A percentile compares a stretch with the other conserved stretches of the same genome.
Conservation (phyloP, 1,140 invertebrate genomes). For the Trichomalopsis sarcophagae region DNA sequence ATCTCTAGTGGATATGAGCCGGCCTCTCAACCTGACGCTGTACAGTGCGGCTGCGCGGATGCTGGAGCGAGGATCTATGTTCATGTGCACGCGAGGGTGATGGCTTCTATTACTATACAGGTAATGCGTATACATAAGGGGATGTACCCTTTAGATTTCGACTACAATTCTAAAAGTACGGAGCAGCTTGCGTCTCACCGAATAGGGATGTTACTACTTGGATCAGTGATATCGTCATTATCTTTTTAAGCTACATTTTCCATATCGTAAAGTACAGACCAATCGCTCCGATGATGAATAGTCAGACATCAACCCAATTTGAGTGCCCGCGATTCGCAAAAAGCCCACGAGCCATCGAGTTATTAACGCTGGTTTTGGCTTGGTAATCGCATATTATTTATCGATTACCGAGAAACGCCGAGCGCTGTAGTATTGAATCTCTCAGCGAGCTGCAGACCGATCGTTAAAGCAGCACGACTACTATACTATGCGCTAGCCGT, state of each 20-base stretch:
- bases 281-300: constrained; percentile 13
- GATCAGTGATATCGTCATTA: background rate
- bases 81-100: background rate
- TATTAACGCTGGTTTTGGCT: constrained; percentile 30
- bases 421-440: background rate
- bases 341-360: constrained; percentile 8
- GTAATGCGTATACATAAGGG: background rate
- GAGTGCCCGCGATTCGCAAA: background rate
- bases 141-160: background rate
- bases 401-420: constrained; percentile 8
- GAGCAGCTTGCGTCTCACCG: background rate
- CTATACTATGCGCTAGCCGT: background rate
- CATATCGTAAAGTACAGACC: too few species aligned
- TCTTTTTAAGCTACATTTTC: too few species aligned
- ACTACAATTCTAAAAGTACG: too few species aligned
- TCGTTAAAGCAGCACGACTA: constrained; percentile 12
- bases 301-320: background rate
- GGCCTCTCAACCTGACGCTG: background rate
- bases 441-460: background rate
- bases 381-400: constrained; percentile 39
- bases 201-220: background rate
- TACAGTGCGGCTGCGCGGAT: background rate
- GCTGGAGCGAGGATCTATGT: background rate
- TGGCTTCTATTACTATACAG: background rate
- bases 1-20: constrained; percentile 33